These are phyloP conservation scores for Agapornis roseicollis DNA, from an alignment of 2,113 vertebrate species.

Conservation along the genomic window DNA sequence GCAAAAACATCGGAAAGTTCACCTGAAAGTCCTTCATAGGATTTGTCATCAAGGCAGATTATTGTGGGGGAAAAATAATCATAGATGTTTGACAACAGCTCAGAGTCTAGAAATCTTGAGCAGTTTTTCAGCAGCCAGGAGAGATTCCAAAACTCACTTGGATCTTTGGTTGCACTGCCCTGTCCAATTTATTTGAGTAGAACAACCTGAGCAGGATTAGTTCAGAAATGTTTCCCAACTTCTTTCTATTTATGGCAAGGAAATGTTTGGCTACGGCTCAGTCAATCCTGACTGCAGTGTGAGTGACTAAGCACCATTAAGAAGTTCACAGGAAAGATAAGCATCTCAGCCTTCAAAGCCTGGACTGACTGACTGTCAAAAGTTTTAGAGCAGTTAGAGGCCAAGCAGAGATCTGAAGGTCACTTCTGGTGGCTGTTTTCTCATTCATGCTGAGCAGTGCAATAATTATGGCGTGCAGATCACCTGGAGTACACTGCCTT, in stretches of 20 bases:
- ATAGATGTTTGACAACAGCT: background rate
- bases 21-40: background rate
- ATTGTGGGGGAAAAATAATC: background rate
- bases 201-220: conserved; percentile 32
- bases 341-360: conserved; percentile 10
- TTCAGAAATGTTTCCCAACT: conserved; percentile 8
- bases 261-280: conserved; percentile 34
- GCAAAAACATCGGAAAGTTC: background rate
- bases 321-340: conserved; percentile 21
- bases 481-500: background rate
- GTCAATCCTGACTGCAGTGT: background rate
- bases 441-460: background rate
- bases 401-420: background rate
- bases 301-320: conserved; percentile 57
- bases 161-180: background rate
- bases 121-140: conserved; percentile 26
- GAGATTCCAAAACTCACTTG: conserved; percentile 33
- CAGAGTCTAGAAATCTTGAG: conserved; percentile 15
- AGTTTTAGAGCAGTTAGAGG: background rate
- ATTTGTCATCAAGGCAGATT: background rate
- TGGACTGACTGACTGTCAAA: conserved; percentile 19
- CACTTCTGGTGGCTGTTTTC: background rate
- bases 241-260: conserved; percentile 35
- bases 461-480: background rate
- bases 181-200: background rate